Evolutionary conservation across 2,797 vertebrate genomes (phyloP), one percentile per base, ranked within the genome.

Genomic region (Hydrocynus forskahlii): DNA sequence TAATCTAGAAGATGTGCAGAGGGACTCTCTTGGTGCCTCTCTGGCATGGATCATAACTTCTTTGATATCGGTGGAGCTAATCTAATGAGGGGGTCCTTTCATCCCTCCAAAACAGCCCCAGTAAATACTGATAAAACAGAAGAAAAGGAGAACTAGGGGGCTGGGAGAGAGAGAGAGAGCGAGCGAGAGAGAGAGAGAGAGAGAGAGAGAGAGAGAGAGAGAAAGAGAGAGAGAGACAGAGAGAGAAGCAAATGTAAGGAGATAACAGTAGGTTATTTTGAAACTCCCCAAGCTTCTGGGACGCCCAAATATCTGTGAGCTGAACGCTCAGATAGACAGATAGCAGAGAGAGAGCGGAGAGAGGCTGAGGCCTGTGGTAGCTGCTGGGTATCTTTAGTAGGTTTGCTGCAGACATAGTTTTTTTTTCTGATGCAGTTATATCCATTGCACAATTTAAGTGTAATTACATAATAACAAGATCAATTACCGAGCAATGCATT

Each of bases 41-140:
- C 63, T 54, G 50, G 50, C 23, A 7, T 76, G 68, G 63, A 59
- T 75, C 83, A 79, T 79, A 55, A 73, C 25, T 21, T 62, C 73
- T 72, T 19, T 75, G 45, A 78, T 84, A 84, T 85, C 80, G 29
- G 23, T 25, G 48, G 70, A 68, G 48, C 50, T 76, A 74, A 85
- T 85, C 78, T 83, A 57, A 40, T 48, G 57, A 78, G 74, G 45
- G 29, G 63, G 48, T 23, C 19, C 8, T 81, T 73, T 81, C 25
- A 73, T 79, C 71, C 10, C 12, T 7, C 48, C 40, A 55, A 73
- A 80, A 84, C 68, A 80, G 73, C 78, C 52, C 80, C 66, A 52
- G 71, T 66, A 73, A 79, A 74, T 66, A 68, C 79, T 76, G 79
- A 81, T 73, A 50, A 76, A 84, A 50, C 55, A 38, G 52, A 81